Base-by-base conservation (phyloP, 2,113 vertebrate species). In the Ploceus nigricollis region DNA sequence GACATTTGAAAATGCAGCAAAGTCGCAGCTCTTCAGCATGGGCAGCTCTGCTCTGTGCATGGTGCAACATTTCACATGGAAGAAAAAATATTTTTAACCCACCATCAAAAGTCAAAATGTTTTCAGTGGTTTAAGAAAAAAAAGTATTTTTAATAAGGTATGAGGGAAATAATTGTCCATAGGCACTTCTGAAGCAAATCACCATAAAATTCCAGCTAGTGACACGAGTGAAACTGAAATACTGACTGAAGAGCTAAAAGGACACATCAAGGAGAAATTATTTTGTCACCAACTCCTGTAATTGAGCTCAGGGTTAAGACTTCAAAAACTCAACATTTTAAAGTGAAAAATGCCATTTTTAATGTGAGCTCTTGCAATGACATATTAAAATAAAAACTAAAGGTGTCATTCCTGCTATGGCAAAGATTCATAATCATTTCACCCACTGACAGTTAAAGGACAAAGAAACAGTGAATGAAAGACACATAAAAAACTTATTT, bases 1-100 rank as follows among this genome's bases (percentile, higher is more conserved):
- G 77, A 82, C 81, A 94, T 96, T 89, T 91, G 64, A 73, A 89
- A 94, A 84, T 20, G 31, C 50, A 81, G 16, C 10, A 15, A 92
- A 82, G 71, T 3, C 30, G 21, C 19, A 90, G 25, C 47, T 85
- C 84, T 79, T 71, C 40, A 39, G 7, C 22, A 4, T 0, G 7
- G 31, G 37, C 45, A 45, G 73, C 57, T 75, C 45, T 69, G 17
- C 44, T 75, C 30, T 13, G 1, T 16, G 44, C 22, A 4, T 2
- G 13, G 45, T 8, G 1, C 15, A 51, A 56, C 18, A 9, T 18
- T 80, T 69, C n/a, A 37, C 23, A 14, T 1, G 44, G 31, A 60
- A 66, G 47, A 54, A 61, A 89, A 75, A 13, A 21, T 56, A 13
- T 27, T 35, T 69, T 82, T 33, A 69, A 33, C 13, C 22, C 50